phyloP scores from a whole-genome alignment of 2,113 vertebrate species.

The Aldabrachelys gigantea region DNA sequence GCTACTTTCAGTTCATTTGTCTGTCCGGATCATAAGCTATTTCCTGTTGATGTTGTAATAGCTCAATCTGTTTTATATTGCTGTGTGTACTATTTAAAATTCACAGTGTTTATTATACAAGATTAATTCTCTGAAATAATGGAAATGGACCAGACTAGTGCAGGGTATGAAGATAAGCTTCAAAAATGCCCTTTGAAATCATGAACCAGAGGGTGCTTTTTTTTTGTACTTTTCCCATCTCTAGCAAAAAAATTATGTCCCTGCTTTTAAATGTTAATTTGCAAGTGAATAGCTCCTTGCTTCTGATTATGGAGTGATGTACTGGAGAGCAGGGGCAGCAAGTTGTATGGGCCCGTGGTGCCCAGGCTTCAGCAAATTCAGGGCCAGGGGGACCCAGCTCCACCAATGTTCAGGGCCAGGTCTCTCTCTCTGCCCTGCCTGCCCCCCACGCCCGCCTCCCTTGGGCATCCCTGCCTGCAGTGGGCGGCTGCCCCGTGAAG shows the following conservation, averaged over 20 bases:
- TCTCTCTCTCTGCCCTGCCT: too few relatives aligned
- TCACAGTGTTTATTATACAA: neutral
- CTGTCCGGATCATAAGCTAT: neutral
- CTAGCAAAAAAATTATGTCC: neutral
- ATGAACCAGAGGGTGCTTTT: neutral
- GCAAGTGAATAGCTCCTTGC: rapidly evolving
- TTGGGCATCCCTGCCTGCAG: too few relatives aligned
- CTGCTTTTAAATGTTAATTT: neutral
- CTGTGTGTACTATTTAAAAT: neutral
- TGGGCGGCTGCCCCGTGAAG: too few relatives aligned
- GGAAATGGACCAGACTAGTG: neutral
- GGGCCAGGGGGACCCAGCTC: too few relatives aligned
- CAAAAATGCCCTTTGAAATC: neutral
- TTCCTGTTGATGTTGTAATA: neutral
- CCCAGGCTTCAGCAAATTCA: too few relatives aligned
- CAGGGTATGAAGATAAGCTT: neutral
- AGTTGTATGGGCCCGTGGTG: too few relatives aligned
- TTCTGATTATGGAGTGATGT: neutral
- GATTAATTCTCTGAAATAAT: neutral
- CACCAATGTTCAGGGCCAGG: too few relatives aligned
- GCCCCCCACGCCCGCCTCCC: too few relatives aligned
- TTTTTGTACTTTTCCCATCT: neutral
- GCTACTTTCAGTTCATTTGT: neutral
- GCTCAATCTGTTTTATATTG: neutral
- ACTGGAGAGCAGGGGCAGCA: too few relatives aligned